These are phyloP conservation scores for Aldabrachelys gigantea DNA, from an alignment of 2,113 vertebrate species.

Conservation along the genomic window DNA sequence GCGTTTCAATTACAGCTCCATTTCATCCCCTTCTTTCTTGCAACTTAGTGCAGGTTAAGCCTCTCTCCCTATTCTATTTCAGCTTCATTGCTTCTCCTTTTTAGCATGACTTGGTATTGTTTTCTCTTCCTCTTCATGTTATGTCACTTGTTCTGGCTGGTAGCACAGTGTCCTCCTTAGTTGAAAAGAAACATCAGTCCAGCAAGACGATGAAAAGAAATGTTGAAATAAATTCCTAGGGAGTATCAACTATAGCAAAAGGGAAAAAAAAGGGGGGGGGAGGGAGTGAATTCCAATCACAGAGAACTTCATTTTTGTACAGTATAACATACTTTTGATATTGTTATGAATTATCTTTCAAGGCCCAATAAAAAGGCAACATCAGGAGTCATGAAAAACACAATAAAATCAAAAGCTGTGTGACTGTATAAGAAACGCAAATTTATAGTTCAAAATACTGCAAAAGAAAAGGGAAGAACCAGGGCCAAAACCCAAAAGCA, in stretches of 20 bases:
- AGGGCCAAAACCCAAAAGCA: not conserved
- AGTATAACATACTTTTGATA: conserved; percentile 14
- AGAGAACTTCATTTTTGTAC: not conserved
- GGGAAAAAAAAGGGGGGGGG: not conserved
- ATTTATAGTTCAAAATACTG: conserved; percentile 34
- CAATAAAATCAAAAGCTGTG: not conserved
- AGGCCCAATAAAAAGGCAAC: conserved; percentile 12
- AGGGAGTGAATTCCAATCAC: not conserved
- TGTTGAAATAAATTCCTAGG: conserved; percentile 41
- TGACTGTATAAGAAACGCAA: not conserved
- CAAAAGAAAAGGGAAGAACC: not conserved
- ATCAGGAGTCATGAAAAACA: not conserved
- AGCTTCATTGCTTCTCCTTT: conserved; percentile 19
- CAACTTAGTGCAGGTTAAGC: not conserved
- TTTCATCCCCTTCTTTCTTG: conserved; percentile 18
- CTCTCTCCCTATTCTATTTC: not conserved
- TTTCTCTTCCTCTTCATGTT: not conserved
- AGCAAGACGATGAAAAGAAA: not conserved
- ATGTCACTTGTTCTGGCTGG: conserved; percentile 49
- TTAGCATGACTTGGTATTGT: conserved; percentile 49
- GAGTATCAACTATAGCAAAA: not conserved
- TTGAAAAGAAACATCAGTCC: conserved; percentile 45
- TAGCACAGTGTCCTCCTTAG: conserved; percentile 18
- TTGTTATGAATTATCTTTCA: conserved; percentile 8
- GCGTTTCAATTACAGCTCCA: conserved; percentile 54